Base-by-base conservation (phyloP, 2,888 invertebrate species). In the Nebria brevicollis region DNA sequence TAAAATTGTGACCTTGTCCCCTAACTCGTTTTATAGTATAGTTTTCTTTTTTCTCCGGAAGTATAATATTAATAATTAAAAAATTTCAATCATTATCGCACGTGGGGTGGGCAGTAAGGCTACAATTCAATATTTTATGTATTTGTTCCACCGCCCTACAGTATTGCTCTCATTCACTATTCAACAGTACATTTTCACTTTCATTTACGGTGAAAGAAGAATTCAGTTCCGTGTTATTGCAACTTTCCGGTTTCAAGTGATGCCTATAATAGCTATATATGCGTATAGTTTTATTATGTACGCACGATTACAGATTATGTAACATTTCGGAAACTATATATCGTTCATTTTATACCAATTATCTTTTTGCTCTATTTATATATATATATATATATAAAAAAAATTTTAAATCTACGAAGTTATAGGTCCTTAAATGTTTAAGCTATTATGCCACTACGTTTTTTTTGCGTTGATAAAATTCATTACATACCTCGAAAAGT, bases 221-320 rank as follows among this genome's bases (percentile, higher is more conserved):
- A 25, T 66, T 25, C 4, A 1, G 70, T 70, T 70, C 70, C 70
- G 70, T 70, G 70, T 25, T 25, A 70, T 70, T 11, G 25, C 25
- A 26, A 70, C 34, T 11, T 70, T 70, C 70, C 25, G 70, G 70
- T 26, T 26, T 70, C 70, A 70, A 70, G 34, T 70, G 70, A 25
- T 26, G 70, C 20, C 25, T 70, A 8, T 70, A 66, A 66, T 66
- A 25, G 66, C 20, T 13, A 13, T 54, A 54, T 3, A 34, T 34
- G 5, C 54, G 8, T 54, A 54, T 54, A 54, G 54, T 54, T 54
- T 54, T 54, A 54, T 54, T 54, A 54, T 54, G 54, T 54, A 54
- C 54, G 54, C 54, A 54, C 54, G 13, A 54, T 54, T 54, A 54
- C 7, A 54, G 54, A 54, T 54, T 54, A 13, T 13, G 54, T 54